Conservation (phyloP, 2,797 vertebrate species). For the Eutrigla gurnardus region DNA sequence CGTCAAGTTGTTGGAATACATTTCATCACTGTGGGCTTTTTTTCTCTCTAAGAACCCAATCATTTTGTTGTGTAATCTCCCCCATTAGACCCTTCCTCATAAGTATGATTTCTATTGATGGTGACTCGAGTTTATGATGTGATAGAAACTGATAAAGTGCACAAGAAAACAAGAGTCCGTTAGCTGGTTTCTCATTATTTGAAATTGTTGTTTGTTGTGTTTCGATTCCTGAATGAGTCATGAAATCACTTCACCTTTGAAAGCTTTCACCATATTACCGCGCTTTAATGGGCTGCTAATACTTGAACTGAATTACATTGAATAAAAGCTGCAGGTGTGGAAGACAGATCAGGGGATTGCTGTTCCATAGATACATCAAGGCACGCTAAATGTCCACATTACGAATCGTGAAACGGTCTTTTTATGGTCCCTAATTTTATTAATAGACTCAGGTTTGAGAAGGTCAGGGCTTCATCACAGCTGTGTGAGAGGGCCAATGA, state of each 20-base stretch:
- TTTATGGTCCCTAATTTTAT: background rate
- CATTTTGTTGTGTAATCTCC: background rate
- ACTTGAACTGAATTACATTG: slow-evolving; percentile 13
- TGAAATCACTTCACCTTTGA: background rate
- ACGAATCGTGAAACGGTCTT: background rate
- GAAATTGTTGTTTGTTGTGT: slow-evolving; percentile 27
- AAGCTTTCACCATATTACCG: background rate
- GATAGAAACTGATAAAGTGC: slow-evolving; percentile 23
- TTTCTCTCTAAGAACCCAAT: no score
- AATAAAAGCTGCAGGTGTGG: slow-evolving; percentile 8
- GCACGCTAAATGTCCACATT: background rate
- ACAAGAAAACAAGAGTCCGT: slow-evolving; percentile 26
- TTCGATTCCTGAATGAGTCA: slow-evolving; percentile 23
- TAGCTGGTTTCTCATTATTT: slow-evolving; percentile 31
- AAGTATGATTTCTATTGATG: slow-evolving; percentile 40
- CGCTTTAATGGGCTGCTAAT: slow-evolving; percentile 19
- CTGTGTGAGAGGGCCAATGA: slow-evolving; percentile 1
- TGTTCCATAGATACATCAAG: background rate
- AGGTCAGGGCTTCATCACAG: slow-evolving; percentile 2
- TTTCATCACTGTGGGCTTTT: no score
- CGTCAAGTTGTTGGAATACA: no score
- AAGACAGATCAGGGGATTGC: background rate
- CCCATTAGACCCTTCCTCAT: slow-evolving; percentile 4
- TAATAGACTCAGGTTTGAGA: background rate
- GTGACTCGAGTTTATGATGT: slow-evolving; percentile 10